Conservation (phyloP, 2,797 vertebrate species). For the Scolopax rusticola region DNA sequence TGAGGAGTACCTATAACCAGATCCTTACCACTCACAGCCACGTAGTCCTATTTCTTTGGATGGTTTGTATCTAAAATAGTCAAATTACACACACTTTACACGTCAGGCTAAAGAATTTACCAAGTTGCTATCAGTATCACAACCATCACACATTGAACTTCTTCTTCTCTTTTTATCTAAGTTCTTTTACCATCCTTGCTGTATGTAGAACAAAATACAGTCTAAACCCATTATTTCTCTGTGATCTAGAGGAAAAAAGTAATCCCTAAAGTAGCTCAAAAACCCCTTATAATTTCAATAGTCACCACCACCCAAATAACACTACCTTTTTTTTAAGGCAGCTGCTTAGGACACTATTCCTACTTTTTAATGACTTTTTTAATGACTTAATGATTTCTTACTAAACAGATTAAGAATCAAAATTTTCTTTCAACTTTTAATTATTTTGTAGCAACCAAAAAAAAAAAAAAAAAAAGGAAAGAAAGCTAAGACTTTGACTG, state of each 20-base stretch:
- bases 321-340: not conserved
- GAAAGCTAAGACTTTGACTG: not conserved
- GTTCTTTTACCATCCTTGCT: not conserved
- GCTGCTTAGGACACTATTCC: not conserved
- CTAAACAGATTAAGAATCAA: not conserved
- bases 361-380: not conserved
- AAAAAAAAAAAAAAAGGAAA: not conserved
- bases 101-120: not conserved
- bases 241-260: not conserved
- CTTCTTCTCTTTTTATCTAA: not conserved
- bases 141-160: not conserved
- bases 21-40: not conserved
- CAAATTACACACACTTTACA: not conserved
- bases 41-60: not conserved
- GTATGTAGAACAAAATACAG: not conserved
- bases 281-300: not conserved
- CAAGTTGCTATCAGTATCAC: not conserved
- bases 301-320: not conserved
- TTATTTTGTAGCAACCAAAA: not conserved
- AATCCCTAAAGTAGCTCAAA: not conserved
- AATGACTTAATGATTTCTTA: not conserved
- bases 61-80: not conserved
- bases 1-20: not conserved
- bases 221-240: not conserved
- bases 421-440: conserved; percentile 7